phyloP scores from a whole-genome alignment of 2,888 invertebrate species.

The Brenthis daphne region DNA sequence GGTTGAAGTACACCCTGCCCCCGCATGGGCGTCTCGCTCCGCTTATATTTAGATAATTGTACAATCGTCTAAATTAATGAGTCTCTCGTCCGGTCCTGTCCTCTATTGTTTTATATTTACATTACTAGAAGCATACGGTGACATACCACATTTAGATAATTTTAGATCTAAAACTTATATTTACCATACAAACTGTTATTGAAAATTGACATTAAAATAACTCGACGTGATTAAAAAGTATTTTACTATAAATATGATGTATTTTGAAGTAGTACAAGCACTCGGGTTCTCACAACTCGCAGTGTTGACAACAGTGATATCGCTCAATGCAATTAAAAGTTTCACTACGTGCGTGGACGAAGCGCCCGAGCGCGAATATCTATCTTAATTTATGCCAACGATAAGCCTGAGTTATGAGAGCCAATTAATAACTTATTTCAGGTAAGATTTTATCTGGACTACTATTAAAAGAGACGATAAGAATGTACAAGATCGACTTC shows the following conservation, averaged over 20 bases:
- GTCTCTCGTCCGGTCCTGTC: constrained; percentile 79
- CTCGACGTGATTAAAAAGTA: background rate
- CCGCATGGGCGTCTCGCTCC: constrained; percentile 76
- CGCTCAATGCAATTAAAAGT: constrained; percentile 82
- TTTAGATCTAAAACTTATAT: background rate
- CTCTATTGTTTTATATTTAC: constrained; percentile 76
- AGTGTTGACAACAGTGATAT: constrained; percentile 76
- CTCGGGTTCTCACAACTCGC: constrained; percentile 67
- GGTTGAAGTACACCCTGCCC: constrained; percentile 73
- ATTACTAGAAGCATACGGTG: constrained; percentile 63
- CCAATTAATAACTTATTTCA: constrained; percentile 79
- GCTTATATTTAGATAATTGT: constrained; percentile 83
- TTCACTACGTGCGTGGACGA: constrained; percentile 80
- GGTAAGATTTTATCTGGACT: constrained; percentile 61
- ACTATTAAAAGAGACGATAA: constrained; percentile 47
- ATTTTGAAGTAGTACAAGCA: constrained; percentile 25
- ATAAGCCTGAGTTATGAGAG: constrained; percentile 76
- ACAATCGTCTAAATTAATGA: constrained; percentile 83
- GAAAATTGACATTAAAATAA: background rate
- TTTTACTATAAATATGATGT: constrained; percentile 3
- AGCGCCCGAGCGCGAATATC: constrained; percentile 62
- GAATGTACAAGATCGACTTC: constrained; percentile 27
- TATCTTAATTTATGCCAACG: constrained; percentile 78
- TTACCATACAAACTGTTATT: no score
- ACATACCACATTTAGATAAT: constrained; percentile 61